Percentiles rank a stretch among this genome's conserved stretches.
phyloP scores from a whole-genome alignment of 1,140 invertebrate genomes.

The Saccostrea echinata region DNA sequence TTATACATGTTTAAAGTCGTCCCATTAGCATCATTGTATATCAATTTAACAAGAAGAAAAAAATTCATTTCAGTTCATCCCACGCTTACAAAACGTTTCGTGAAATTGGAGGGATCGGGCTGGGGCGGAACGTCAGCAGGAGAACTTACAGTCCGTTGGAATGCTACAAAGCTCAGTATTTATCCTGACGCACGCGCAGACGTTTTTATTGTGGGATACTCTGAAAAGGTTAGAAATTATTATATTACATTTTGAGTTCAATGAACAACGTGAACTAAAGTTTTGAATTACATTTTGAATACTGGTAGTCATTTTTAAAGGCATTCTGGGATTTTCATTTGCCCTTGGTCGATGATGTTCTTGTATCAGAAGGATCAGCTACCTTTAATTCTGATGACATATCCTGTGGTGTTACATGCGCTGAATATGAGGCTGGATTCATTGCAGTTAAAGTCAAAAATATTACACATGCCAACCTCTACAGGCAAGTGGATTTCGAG shows the following conservation, averaged over 20 bases:
- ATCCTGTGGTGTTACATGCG: constrained; percentile 58
- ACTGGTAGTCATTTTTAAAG: neutral
- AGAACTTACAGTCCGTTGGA: constrained; percentile 27
- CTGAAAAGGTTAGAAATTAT: constrained; percentile 34
- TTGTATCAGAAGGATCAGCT: neutral
- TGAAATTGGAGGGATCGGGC: neutral
- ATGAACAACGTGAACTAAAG: no score
- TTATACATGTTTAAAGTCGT: neutral
- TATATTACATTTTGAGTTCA: neutral
- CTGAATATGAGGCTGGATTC: constrained; percentile 61
- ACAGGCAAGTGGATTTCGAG: constrained; percentile 46
- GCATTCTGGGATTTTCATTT: constrained; percentile 3
- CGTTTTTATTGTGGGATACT: constrained; percentile 45
- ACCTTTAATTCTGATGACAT: constrained; percentile 50
- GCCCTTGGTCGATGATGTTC: neutral
- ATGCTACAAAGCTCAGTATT: neutral
- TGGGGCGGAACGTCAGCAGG: constrained; percentile 49
- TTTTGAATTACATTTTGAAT: neutral
- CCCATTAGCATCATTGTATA: neutral
- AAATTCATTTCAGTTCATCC: constrained; percentile 39
- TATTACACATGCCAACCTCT: constrained; percentile 31
- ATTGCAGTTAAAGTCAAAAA: constrained; percentile 56
- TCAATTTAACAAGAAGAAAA: neutral
- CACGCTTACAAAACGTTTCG: neutral
- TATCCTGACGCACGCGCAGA: neutral